A percentile compares a stretch with the other conserved stretches of the same genome.
These are phyloP conservation scores for Callosobruchus maculatus DNA, from an alignment of 2,888 invertebrate genomes.

Conservation along the genomic window DNA sequence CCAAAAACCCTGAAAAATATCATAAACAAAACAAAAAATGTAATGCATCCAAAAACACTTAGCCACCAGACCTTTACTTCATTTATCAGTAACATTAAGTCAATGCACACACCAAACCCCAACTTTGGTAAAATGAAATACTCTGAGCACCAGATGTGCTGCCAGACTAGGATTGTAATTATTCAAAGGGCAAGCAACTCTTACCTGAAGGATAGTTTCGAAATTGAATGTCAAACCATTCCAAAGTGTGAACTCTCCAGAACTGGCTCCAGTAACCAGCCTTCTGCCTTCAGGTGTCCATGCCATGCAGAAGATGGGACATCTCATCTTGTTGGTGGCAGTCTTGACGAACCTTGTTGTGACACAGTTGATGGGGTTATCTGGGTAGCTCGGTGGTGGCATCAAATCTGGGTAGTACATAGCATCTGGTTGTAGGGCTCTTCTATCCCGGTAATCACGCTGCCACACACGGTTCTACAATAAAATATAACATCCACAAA, in stretches of 20 bases:
- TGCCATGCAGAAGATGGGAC: constrained; percentile 97
- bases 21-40: too few relatives aligned
- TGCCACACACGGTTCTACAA: constrained; percentile 89
- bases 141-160: too few relatives aligned
- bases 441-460: constrained; percentile 83
- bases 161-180: too few relatives aligned
- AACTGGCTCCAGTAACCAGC: constrained; percentile 96
- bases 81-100: too few relatives aligned
- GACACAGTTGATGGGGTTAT: constrained; percentile 95
- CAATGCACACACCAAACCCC: too few relatives aligned
- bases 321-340: constrained; percentile 99
- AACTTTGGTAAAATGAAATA: too few relatives aligned
- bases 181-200: too few relatives aligned
- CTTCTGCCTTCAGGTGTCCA: constrained; percentile 99
- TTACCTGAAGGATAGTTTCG: constrained; percentile 98
- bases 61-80: too few relatives aligned
- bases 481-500: too few relatives aligned
- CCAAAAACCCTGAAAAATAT: too few relatives aligned
- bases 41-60: too few relatives aligned
- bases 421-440: constrained; percentile 90
- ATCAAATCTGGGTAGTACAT: constrained; percentile 91
- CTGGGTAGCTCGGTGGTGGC: constrained; percentile 90
- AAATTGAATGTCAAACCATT: constrained; percentile 99
- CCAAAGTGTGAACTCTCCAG: constrained; percentile 99
- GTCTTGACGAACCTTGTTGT: constrained; percentile 95